phyloP scores from a whole-genome alignment of 2,113 vertebrate species.

The Daboia siamensis region DNA sequence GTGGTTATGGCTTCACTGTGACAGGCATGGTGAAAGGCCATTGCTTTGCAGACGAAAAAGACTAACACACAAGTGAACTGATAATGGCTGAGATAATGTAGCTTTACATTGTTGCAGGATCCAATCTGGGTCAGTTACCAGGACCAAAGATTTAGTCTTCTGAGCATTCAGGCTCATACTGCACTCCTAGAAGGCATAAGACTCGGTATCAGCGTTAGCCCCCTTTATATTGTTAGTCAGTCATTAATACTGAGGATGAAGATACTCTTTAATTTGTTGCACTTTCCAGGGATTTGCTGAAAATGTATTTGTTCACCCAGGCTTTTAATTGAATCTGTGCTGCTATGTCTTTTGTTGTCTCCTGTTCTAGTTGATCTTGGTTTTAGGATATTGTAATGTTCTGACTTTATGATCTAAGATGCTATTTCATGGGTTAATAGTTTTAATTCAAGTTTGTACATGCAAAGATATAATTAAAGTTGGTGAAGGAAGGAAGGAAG shows the following conservation, averaged over 20 bases:
- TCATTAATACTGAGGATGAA: neutral
- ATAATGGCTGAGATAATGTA: constrained; percentile 54
- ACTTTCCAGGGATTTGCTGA: neutral
- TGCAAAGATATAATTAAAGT: neutral
- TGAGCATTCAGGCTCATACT: too few species aligned
- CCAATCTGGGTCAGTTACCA: too few species aligned
- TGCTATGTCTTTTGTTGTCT: neutral
- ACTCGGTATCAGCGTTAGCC: neutral
- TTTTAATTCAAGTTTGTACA: neutral
- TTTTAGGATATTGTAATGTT: neutral
- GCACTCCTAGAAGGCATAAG: neutral
- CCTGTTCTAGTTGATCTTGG: neutral
- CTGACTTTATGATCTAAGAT: neutral
- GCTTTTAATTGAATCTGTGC: neutral
- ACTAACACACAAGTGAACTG: constrained; percentile 48
- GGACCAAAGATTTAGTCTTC: too few species aligned
- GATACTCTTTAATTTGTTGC: neutral
- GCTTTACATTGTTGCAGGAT: constrained; percentile 11
- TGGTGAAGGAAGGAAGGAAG: neutral
- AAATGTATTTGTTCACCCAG: neutral
- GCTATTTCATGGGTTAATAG: neutral
- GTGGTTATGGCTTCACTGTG: constrained; percentile 49
- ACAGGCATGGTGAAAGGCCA: constrained; percentile 53
- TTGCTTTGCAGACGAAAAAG: constrained; percentile 33
- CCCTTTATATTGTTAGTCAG: neutral